Conservation (phyloP, 92 coral and sea anemone genomes). For the Epizoanthus rinbou region DNA sequence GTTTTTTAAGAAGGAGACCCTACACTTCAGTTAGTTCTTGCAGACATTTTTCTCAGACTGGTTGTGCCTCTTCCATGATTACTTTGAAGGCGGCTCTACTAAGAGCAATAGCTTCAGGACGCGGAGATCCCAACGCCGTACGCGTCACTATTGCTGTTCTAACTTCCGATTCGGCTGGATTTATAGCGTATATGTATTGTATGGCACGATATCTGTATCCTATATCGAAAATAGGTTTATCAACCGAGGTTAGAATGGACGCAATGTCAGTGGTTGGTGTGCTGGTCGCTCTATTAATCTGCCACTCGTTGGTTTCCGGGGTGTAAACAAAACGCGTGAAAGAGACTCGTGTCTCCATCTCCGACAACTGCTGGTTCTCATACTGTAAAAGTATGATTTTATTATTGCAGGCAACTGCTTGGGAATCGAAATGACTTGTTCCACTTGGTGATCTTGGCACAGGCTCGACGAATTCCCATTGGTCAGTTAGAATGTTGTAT, state of each 20-base stretch:
- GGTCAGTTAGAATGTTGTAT: neutral
- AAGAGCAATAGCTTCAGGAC: too few relatives aligned
- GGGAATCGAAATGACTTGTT: neutral
- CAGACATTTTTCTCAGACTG: too few relatives aligned
- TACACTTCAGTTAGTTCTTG: too few relatives aligned
- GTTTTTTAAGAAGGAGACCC: too few relatives aligned
- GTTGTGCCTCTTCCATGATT: too few relatives aligned
- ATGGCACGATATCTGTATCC: too few relatives aligned
- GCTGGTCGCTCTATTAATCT: neutral
- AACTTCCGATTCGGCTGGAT: too few relatives aligned
- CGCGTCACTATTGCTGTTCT: too few relatives aligned
- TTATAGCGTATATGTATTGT: too few relatives aligned
- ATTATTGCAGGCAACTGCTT: neutral
- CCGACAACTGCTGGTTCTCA: neutral
- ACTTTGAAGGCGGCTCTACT: too few relatives aligned
- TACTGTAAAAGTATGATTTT: neutral
- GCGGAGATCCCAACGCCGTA: too few relatives aligned
- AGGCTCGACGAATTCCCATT: neutral
- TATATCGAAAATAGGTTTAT: neutral
- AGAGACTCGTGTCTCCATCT: neutral
- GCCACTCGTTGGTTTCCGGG: slow-evolving; percentile 1
- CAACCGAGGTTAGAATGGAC: neutral
- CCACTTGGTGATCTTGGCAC: neutral
- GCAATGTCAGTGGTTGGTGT: neutral
- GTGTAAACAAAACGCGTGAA: neutral